Evolutionary conservation across 2,888 invertebrate genomes (phyloP).

Genomic region (Sphaerolaimus hirsutus): DNA sequence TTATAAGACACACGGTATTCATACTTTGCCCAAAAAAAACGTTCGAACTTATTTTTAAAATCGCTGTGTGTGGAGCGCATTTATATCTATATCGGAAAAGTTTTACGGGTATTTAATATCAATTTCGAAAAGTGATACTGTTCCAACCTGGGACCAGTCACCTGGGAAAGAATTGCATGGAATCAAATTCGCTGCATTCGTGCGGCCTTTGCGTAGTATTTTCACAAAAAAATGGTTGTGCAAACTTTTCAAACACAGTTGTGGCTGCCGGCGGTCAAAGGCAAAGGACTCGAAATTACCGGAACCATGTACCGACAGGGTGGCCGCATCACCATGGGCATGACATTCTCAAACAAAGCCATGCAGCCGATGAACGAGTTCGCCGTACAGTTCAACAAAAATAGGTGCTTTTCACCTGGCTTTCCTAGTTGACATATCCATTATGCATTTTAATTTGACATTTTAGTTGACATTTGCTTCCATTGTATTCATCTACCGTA

Average conservation of each 20-base stretch:
- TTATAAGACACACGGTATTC: no score
- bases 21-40: no score
- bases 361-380: constrained; percentile 91
- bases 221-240: neutral
- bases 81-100: no score
- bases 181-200: no score
- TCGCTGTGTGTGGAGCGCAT: no score
- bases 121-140: neutral
- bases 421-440: neutral
- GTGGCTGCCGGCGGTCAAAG: constrained; percentile 63
- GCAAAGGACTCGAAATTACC: constrained; percentile 72
- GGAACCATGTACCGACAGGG: constrained; percentile 64
- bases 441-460: no score
- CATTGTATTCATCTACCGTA: no score
- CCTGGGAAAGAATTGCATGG: neutral
- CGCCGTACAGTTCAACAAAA: constrained; percentile 94
- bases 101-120: no score
- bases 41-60: no score
- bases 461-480: no score
- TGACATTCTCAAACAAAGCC: constrained; percentile 85
- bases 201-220: no score
- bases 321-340: constrained; percentile 71
- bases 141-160: neutral
- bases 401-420: constrained; percentile 36
- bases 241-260: neutral